These are phyloP conservation scores for Alcis repandata DNA, from an alignment of 2,888 invertebrate species.

Conservation along the genomic window DNA sequence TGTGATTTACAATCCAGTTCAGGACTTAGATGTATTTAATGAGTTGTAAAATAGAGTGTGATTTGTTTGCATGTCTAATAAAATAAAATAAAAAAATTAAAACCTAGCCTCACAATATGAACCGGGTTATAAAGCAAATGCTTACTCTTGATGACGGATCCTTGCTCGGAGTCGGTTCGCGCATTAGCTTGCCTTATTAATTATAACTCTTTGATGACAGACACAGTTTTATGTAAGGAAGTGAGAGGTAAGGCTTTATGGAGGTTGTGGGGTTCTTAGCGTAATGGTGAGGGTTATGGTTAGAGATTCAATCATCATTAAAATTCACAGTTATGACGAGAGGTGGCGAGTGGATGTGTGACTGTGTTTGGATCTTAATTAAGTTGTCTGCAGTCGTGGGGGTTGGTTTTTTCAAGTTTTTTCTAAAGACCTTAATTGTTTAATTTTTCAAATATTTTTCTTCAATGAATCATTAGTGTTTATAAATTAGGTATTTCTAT, in stretches of 20 bases:
- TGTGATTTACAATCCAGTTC: no score
- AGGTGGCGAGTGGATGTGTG: neutral
- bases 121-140: slow-evolving; percentile 31
- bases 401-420: no score
- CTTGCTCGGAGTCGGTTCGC: slow-evolving; percentile 36
- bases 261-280: slow-evolving; percentile 1
- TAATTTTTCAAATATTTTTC: no score
- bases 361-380: neutral
- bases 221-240: slow-evolving; percentile 39
- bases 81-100: no score
- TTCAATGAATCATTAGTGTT: no score
- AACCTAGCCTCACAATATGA: slow-evolving; percentile 15
- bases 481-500: no score
- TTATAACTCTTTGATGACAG: slow-evolving; percentile 51
- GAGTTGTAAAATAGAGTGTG: no score
- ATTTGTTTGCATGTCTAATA: no score
- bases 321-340: neutral
- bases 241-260: slow-evolving; percentile 30
- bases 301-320: slow-evolving; percentile 10
- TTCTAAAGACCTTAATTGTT: no score
- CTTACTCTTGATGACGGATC: slow-evolving; percentile 56
- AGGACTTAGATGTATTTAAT: no score
- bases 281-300: slow-evolving; percentile 3
- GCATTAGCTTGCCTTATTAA: slow-evolving; percentile 56
- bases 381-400: no score